phyloP scores from a whole-genome alignment of 2,888 invertebrate genomes.

The Anarsia innoxiella region DNA sequence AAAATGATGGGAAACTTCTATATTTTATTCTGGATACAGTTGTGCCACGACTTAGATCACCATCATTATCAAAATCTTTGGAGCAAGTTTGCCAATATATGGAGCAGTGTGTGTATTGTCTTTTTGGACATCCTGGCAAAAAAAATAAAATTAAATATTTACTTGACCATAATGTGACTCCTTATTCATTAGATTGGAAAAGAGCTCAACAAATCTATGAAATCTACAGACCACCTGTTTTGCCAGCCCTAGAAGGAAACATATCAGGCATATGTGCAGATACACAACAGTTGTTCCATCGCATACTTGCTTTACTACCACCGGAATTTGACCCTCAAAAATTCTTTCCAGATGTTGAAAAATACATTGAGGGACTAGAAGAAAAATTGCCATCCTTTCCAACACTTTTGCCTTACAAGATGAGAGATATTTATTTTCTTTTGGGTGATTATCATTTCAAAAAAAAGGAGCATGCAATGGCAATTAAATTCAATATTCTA shows the following conservation, averaged over 20 bases:
- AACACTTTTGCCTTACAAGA: constrained; percentile 72
- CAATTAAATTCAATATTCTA: constrained; percentile 86
- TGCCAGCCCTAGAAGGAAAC: constrained; percentile 88
- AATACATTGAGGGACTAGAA: constrained; percentile 79
- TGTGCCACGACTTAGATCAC: constrained; percentile 80
- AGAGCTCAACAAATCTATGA: constrained; percentile 85
- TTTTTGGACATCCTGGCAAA: constrained; percentile 88
- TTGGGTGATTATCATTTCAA: constrained; percentile 95
- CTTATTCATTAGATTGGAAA: constrained; percentile 82
- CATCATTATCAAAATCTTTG: constrained; percentile 76
- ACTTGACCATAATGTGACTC: constrained; percentile 84
- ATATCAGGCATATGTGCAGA: constrained; percentile 87
- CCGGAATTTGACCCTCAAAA: constrained; percentile 79
- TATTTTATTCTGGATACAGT: constrained; percentile 85
- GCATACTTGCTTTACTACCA: constrained; percentile 82
- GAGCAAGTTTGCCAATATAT: constrained; percentile 84
- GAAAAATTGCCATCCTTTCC: constrained; percentile 72
- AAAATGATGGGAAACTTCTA: constrained; percentile 84
- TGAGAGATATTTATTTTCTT: constrained; percentile 89
- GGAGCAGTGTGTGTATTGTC: constrained; percentile 89
- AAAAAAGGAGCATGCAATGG: constrained; percentile 83
- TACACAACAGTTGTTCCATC: constrained; percentile 82
- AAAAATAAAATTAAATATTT: constrained; percentile 77
- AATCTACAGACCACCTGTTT: constrained; percentile 84
- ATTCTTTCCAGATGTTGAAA: constrained; percentile 76